A percentile compares a stretch with the other conserved stretches of the same genome.
Evolutionary conservation across 1,140 invertebrate genomes (phyloP).

Genomic region (Proales similis): DNA sequence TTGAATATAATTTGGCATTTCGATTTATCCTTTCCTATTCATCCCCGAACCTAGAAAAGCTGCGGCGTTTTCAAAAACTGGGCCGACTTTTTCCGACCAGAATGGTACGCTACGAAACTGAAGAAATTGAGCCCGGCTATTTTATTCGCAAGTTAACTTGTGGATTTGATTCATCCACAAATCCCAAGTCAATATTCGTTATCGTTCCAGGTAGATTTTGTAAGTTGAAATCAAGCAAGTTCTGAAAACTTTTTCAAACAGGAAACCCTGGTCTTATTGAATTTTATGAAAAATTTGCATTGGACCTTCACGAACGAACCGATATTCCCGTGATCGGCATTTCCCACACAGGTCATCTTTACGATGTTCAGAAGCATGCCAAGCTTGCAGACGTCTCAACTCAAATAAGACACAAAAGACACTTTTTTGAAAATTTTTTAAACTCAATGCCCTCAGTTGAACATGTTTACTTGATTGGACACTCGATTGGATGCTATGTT

Average conservation of each 20-base stretch:
- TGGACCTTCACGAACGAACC: conserved; percentile 57
- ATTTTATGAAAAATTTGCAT: conserved; percentile 67
- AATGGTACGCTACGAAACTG: conserved; percentile 26
- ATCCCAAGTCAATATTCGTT: background rate
- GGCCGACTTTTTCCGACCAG: too few species aligned
- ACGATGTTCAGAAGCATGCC: background rate
- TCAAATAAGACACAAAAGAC: conserved; percentile 71
- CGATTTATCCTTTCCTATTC: too few species aligned
- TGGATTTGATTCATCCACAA: background rate
- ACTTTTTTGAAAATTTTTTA: conserved; percentile 61
- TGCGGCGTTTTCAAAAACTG: too few species aligned
- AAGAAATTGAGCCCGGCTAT: conserved; percentile 28
- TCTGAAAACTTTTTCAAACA: conserved; percentile 3
- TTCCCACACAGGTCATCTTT: conserved; percentile 62
- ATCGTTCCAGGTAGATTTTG: conserved; percentile 21
- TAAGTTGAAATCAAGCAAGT: background rate
- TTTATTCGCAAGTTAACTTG: background rate
- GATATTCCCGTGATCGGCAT: conserved; percentile 65
- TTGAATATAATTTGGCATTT: too few species aligned
- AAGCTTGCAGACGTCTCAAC: conserved; percentile 47
- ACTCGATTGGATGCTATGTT: conserved; percentile 76
- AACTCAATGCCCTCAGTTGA: background rate
- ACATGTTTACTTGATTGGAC: conserved; percentile 65
- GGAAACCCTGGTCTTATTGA: conserved; percentile 66
- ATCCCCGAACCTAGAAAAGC: too few species aligned